A percentile compares a stretch with the other conserved stretches of the same genome.
These are phyloP conservation scores for Mythimna lalbum DNA, from an alignment of 2,888 invertebrate genomes.

Conservation along the genomic window DNA sequence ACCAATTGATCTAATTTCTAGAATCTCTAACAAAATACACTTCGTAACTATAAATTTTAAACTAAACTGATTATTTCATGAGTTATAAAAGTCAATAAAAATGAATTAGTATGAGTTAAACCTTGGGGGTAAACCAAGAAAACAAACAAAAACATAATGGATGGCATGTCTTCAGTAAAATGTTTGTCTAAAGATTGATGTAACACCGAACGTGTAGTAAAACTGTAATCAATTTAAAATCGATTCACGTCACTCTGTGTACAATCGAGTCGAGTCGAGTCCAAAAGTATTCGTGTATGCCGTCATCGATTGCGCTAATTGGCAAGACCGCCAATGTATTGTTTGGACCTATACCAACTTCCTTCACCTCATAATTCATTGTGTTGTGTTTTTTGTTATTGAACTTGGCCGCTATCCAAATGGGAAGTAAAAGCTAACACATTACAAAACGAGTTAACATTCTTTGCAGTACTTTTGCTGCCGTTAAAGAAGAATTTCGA, in stretches of 20 bases:
- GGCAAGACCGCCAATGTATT: constrained; percentile 50
- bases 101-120: constrained; percentile 37
- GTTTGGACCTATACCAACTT: constrained; percentile 66
- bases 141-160: constrained; percentile 36
- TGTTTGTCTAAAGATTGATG: constrained; percentile 44
- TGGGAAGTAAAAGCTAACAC: constrained; percentile 43
- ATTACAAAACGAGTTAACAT: constrained; percentile 49
- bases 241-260: constrained; percentile 32
- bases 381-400: constrained; percentile 57
- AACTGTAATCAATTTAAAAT: constrained; percentile 34
- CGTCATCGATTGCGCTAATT: constrained; percentile 59
- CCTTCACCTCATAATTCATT: constrained; percentile 63
- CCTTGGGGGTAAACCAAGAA: constrained; percentile 32
- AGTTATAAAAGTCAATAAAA: constrained; percentile 37
- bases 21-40: background rate
- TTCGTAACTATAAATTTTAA: constrained; percentile 3
- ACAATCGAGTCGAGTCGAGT: constrained; percentile 37
- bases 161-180: constrained; percentile 4
- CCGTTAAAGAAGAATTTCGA: constrained; percentile 22
- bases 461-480: constrained; percentile 9
- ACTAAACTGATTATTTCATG: constrained; percentile 12
- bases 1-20: background rate
- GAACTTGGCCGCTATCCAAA: constrained; percentile 60
- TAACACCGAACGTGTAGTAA: constrained; percentile 30
- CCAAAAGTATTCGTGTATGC: constrained; percentile 46